Evolutionary conservation across 2,888 invertebrate species (phyloP).

Genomic region (Strigamia maritima): DNA sequence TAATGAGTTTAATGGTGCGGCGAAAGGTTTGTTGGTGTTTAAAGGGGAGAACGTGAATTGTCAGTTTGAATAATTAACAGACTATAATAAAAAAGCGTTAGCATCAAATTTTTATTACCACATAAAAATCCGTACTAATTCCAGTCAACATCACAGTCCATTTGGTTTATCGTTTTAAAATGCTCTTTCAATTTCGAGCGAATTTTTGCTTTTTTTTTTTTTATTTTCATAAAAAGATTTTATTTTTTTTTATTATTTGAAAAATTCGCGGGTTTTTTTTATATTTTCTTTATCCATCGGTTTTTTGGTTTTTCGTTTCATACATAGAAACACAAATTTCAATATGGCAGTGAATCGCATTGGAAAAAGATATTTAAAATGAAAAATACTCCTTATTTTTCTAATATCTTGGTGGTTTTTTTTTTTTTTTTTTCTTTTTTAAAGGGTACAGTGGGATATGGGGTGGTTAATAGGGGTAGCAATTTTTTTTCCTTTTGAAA

Average conservation of each 20-base stretch:
- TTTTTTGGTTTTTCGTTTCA: not conserved
- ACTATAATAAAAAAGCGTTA: constrained; percentile 8
- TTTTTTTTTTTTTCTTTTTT: too few species aligned
- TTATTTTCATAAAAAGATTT: not conserved
- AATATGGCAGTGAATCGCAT: constrained; percentile 11
- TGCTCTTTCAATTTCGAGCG: not conserved
- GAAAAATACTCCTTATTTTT: constrained; percentile 7
- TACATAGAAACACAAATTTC: constrained; percentile 6
- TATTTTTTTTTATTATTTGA: not conserved
- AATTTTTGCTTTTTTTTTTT: not conserved
- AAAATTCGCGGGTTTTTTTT: constrained; percentile 7
- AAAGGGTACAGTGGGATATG: not conserved
- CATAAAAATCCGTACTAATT: constrained; percentile 20
- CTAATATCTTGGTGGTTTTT: not conserved
- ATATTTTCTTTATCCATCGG: not conserved
- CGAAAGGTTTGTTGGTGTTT: not conserved
- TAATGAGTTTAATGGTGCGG: not conserved
- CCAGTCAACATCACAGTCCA: constrained; percentile 23
- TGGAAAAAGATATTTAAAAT: not conserved
- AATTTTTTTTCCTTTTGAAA: not conserved
- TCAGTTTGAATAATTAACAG: not conserved
- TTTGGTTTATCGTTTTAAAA: not conserved
- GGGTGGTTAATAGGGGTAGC: not conserved
- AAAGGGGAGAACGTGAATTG: not conserved
- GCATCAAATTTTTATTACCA: constrained; percentile 22